These are phyloP conservation scores for Rotaria macrura DNA, from an alignment of 2,888 invertebrate genomes.

Conservation along the genomic window DNA sequence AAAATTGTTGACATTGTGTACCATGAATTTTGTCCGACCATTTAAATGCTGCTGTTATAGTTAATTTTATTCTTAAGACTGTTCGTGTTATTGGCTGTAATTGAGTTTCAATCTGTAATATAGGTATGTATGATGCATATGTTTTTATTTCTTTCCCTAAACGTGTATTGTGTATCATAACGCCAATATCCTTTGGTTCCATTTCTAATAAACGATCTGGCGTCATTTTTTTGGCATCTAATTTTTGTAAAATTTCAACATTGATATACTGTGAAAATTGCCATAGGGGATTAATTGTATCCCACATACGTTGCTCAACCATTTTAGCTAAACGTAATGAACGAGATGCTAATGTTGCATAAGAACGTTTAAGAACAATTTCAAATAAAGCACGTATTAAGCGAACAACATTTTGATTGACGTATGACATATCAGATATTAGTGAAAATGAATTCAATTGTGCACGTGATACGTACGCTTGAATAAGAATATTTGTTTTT, in stretches of 20 bases:
- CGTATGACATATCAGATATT: slow-evolving; percentile 75
- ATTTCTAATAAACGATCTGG: slow-evolving; percentile 72
- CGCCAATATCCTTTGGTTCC: slow-evolving; percentile 66
- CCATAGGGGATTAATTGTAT: slow-evolving; percentile 69
- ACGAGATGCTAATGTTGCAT: slow-evolving; percentile 73
- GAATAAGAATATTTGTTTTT: slow-evolving; percentile 73
- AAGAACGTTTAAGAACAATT: slow-evolving; percentile 75
- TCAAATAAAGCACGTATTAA: slow-evolving; percentile 86
- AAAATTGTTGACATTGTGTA: slow-evolving; percentile 75
- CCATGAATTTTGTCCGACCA: slow-evolving; percentile 85
- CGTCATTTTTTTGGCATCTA: slow-evolving; percentile 65
- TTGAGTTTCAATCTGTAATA: slow-evolving; percentile 67
- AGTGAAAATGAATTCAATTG: slow-evolving; percentile 71
- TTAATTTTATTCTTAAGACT: slow-evolving; percentile 67
- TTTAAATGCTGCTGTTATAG: slow-evolving; percentile 55
- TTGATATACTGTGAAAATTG: slow-evolving; percentile 54
- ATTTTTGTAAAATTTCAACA: slow-evolving; percentile 64
- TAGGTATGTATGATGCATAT: slow-evolving; percentile 73
- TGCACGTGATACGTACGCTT: slow-evolving; percentile 69
- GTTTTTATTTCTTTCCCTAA: slow-evolving; percentile 67
- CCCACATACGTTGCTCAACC: slow-evolving; percentile 83
- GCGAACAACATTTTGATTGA: slow-evolving; percentile 79
- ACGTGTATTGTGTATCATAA: slow-evolving; percentile 65
- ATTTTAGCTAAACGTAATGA: slow-evolving; percentile 78
- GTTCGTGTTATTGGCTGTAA: slow-evolving; percentile 91